Percentiles rank a stretch among this genome's conserved stretches.
These are phyloP conservation scores for Acropternis orthonyx DNA, from an alignment of 2,797 vertebrate species.

Conservation along the genomic window DNA sequence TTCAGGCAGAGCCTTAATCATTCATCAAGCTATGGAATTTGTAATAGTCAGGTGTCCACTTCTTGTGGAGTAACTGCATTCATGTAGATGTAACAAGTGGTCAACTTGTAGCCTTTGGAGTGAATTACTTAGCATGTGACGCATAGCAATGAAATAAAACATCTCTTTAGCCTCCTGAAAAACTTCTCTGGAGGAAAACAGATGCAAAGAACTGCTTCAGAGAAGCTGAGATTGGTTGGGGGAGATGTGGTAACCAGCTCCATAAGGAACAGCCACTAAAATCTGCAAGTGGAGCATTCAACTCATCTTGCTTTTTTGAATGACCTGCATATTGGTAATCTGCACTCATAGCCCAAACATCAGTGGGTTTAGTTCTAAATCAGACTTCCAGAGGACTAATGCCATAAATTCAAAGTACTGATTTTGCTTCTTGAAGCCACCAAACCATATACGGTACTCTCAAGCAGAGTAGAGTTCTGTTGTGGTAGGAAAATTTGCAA, in stretches of 20 bases:
- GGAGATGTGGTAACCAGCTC: rapidly evolving
- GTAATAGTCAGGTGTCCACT: neutral
- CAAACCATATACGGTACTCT: neutral
- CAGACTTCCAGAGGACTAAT: neutral
- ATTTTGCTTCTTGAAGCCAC: rapidly evolving
- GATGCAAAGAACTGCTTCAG: neutral
- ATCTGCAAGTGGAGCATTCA: neutral
- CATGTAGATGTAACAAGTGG: neutral
- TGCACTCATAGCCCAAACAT: rapidly evolving
- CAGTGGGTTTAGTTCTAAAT: neutral
- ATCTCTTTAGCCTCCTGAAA: neutral
- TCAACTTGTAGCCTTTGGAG: neutral
- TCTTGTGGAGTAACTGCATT: rapidly evolving
- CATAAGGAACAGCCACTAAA: neutral
- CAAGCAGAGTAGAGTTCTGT: neutral
- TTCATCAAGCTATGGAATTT: neutral
- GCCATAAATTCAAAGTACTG: neutral
- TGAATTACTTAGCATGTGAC: neutral
- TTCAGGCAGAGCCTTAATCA: neutral
- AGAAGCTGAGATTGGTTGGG: neutral
- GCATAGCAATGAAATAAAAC: neutral
- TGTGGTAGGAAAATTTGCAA: neutral
- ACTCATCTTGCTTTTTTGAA: neutral
- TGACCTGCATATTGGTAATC: neutral
- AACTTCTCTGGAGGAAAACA: neutral